Conservation (phyloP, 1,140 invertebrate species). For the Muscidifurax raptorellus region DNA sequence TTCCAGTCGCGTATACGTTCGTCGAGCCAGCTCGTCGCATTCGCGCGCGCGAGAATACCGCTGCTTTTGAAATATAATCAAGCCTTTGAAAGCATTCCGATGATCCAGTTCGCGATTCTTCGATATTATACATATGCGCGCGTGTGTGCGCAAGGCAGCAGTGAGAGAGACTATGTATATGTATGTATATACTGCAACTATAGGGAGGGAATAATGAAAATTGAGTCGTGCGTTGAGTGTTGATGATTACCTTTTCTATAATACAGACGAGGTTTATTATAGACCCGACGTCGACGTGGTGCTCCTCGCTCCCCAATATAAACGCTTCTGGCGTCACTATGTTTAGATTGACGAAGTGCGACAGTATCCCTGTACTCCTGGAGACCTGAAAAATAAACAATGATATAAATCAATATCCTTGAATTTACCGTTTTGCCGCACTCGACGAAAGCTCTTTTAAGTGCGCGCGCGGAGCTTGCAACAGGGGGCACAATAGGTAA, state of each 20-base stretch:
- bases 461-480: not conserved
- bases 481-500: no score
- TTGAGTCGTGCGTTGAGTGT: not conserved
- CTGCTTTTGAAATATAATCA: constrained; percentile 41
- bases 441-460: no score
- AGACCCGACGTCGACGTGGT: constrained; percentile 92
- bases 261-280: constrained; percentile 94
- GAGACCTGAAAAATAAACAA: constrained; percentile 82
- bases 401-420: not conserved
- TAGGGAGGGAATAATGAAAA: no score
- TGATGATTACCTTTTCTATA: constrained; percentile 89
- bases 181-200: not conserved
- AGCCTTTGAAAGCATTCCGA: constrained; percentile 9
- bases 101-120: not conserved
- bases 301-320: constrained; percentile 90
- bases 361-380: constrained; percentile 88
- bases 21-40: not conserved
- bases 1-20: constrained; percentile 30
- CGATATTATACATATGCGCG: not conserved
- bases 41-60: not conserved
- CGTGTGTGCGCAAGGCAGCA: not conserved
- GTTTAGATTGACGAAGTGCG: constrained; percentile 91
- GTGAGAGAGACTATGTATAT: not conserved
- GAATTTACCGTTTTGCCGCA: no score
- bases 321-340: constrained; percentile 92